These are phyloP conservation scores for Cosmorhoe ocellata DNA, from an alignment of 2,888 invertebrate genomes.

Conservation along the genomic window DNA sequence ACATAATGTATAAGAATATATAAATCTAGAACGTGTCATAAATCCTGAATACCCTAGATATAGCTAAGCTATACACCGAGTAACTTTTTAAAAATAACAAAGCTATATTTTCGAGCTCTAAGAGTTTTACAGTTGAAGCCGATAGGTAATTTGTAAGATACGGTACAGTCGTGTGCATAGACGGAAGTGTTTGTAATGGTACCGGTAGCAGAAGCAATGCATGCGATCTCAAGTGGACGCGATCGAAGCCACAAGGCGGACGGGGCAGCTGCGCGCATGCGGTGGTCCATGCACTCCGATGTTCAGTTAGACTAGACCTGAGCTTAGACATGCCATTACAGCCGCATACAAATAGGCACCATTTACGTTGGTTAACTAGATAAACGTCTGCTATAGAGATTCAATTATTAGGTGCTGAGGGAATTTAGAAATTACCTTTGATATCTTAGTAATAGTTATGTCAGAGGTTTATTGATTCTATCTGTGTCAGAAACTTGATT, in stretches of 20 bases:
- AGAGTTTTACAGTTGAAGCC: neutral
- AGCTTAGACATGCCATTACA: conserved; percentile 11
- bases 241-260: conserved; percentile 40
- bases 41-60: too few relatives aligned
- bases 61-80: too few relatives aligned
- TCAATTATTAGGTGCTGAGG: too few relatives aligned
- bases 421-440: too few relatives aligned
- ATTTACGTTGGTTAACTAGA: conserved; percentile 1
- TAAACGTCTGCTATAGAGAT: neutral
- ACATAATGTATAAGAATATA: too few relatives aligned
- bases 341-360: conserved; percentile 8
- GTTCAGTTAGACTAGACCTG: conserved; percentile 17
- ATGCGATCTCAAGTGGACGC: conserved; percentile 52
- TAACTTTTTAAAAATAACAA: too few relatives aligned
- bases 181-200: conserved; percentile 43
- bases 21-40: too few relatives aligned
- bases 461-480: too few relatives aligned
- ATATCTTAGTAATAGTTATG: too few relatives aligned
- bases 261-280: conserved; percentile 38
- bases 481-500: too few relatives aligned
- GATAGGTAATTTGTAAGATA: conserved; percentile 19
- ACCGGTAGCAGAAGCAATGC: conserved; percentile 39
- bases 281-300: conserved; percentile 29
- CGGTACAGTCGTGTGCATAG: conserved; percentile 27
- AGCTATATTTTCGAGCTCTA: too few relatives aligned